Evolutionary conservation across 2,888 invertebrate genomes (phyloP).

Genomic region (Erebia epiphron): DNA sequence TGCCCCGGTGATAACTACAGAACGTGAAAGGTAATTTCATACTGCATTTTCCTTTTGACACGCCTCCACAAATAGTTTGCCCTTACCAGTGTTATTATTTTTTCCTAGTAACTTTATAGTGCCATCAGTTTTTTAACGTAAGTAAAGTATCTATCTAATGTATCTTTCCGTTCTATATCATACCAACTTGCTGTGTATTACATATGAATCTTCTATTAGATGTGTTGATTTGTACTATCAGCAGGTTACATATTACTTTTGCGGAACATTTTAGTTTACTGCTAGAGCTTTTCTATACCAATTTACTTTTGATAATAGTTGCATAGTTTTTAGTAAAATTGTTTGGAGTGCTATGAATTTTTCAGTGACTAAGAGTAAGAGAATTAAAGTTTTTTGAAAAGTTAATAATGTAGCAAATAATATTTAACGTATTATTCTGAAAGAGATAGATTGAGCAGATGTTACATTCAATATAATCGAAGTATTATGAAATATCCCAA

Average conservation of each 20-base stretch:
- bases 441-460: constrained; percentile 57
- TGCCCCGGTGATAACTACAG: constrained; percentile 50
- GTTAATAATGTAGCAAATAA: not conserved
- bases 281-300: constrained; percentile 20
- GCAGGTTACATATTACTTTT: constrained; percentile 1
- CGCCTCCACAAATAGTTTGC: constrained; percentile 70
- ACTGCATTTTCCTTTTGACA: constrained; percentile 75
- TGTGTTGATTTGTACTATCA: not conserved
- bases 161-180: constrained; percentile 13
- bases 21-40: constrained; percentile 81
- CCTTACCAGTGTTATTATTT: constrained; percentile 68
- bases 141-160: not conserved
- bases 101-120: constrained; percentile 34
- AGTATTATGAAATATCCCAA: constrained; percentile 76
- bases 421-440: constrained; percentile 16
- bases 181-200: constrained; percentile 2
- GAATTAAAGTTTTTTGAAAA: not conserved
- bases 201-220: constrained; percentile 2
- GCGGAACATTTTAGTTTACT: constrained; percentile 16
- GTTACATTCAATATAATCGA: constrained; percentile 69
- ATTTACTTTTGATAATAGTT: not conserved
- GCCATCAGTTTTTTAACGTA: constrained; percentile 30
- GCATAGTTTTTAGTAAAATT: not conserved
- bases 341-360: not conserved
- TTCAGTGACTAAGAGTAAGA: not conserved